Conservation (phyloP, 2,888 invertebrate genomes). For the Noctua pronuba region DNA sequence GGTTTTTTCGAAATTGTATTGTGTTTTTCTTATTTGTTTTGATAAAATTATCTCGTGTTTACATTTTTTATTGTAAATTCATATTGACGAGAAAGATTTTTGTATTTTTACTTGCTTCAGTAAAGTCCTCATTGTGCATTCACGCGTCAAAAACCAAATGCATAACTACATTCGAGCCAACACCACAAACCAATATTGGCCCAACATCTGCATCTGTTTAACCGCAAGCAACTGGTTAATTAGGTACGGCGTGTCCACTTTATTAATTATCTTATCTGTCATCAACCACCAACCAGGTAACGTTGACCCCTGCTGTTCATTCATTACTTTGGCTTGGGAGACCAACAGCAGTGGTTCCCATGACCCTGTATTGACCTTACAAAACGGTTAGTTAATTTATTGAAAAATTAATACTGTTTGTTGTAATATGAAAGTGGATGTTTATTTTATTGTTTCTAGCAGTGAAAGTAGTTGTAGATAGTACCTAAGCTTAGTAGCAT, state of each 20-base stretch:
- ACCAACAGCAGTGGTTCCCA: slow-evolving; percentile 55
- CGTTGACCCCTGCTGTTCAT: slow-evolving; percentile 48
- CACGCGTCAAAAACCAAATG: background rate
- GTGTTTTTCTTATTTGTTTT: background rate
- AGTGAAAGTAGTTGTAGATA: slow-evolving; percentile 53
- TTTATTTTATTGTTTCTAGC: slow-evolving; percentile 63
- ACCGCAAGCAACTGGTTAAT: slow-evolving; percentile 55
- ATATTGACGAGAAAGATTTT: background rate
- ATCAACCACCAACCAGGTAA: slow-evolving; percentile 56
- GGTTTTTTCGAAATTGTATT: background rate
- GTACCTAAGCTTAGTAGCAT: background rate
- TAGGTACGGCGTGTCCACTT: slow-evolving; percentile 57
- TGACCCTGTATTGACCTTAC: slow-evolving; percentile 64
- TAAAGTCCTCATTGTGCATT: background rate
- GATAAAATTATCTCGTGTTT: background rate
- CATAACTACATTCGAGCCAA: slow-evolving; percentile 19
- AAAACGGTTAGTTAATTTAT: slow-evolving; percentile 64
- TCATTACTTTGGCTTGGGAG: slow-evolving; percentile 45
- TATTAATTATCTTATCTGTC: slow-evolving; percentile 68
- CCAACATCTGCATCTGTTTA: slow-evolving; percentile 52
- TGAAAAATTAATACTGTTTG: slow-evolving; percentile 62
- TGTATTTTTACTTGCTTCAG: background rate
- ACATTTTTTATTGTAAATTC: background rate
- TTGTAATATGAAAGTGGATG: slow-evolving; percentile 59
- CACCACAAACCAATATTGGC: slow-evolving; percentile 42